Evolutionary conservation across 2,797 vertebrate species (phyloP).

Genomic region (Hyperoplus immaculatus): DNA sequence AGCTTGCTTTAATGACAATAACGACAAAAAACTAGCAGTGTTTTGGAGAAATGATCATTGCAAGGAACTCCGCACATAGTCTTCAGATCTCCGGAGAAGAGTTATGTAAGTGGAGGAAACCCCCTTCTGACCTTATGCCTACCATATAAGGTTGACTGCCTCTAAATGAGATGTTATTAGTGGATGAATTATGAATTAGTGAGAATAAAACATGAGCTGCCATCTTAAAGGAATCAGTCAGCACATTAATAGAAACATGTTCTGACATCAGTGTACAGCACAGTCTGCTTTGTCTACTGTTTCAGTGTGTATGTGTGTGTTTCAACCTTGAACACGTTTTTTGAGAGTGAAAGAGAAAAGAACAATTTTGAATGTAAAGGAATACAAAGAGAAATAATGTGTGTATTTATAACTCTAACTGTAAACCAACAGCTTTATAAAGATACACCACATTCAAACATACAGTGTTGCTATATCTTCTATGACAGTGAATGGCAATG

Average conservation of each 20-base stretch:
- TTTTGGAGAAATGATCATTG: constrained; percentile 7
- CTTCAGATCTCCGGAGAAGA: constrained; percentile 10
- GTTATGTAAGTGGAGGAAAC: constrained; percentile 33
- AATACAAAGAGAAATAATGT: neutral
- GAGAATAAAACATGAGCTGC: constrained; percentile 41
- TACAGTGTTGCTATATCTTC: constrained; percentile 17
- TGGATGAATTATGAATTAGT: constrained; percentile 56
- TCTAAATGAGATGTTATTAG: constrained; percentile 53
- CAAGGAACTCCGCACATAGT: neutral
- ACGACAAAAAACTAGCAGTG: neutral
- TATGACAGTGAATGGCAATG: constrained; percentile 31
- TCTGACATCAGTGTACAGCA: constrained; percentile 29
- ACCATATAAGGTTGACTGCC: constrained; percentile 20
- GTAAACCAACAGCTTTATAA: constrained; percentile 4
- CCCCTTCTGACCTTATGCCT: constrained; percentile 16
- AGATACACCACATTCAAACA: constrained; percentile 31
- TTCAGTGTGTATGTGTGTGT: neutral
- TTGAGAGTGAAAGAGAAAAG: neutral
- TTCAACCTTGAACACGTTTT: neutral
- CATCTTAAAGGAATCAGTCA: constrained; percentile 37
- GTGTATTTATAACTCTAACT: constrained; percentile 6
- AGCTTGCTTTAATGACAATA: neutral
- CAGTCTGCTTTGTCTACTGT: constrained; percentile 16
- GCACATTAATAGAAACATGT: constrained; percentile 36
- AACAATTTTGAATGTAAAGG: neutral